A percentile compares a stretch with the other conserved stretches of the same genome.
phyloP scores from a whole-genome alignment of 1,140 invertebrate genomes.

The Melanaphis sacchari region DNA sequence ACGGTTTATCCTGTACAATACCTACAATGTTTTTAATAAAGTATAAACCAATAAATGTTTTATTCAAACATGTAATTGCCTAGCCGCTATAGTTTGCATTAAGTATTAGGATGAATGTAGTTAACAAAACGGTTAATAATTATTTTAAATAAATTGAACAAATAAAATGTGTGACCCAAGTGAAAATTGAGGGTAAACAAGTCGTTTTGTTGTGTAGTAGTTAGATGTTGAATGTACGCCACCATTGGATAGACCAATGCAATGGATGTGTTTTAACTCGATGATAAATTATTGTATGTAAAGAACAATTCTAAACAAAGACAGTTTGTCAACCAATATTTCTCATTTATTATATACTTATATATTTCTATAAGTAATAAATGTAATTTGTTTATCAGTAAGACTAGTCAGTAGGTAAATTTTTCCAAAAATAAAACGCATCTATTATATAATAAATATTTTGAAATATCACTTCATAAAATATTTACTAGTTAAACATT shows the following conservation, averaged over 20 bases:
- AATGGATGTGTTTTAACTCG: background rate
- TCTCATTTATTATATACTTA: background rate
- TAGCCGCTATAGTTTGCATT: background rate
- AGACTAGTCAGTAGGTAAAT: no score
- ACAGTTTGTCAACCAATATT: background rate
- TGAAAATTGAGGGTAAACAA: background rate
- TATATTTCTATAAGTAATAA: no score
- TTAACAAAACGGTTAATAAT: background rate
- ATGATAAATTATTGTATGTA: background rate
- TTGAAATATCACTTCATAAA: no score
- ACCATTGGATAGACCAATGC: no score
- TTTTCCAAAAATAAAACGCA: no score
- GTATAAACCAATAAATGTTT: background rate
- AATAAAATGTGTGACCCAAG: background rate
- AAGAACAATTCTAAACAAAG: background rate
- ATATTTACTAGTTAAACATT: no score
- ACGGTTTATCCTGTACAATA: background rate
- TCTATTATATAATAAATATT: no score
- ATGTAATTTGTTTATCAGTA: no score
- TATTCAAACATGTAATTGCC: background rate
- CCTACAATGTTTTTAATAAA: background rate
- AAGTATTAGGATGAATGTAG: background rate
- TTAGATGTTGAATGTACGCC: background rate
- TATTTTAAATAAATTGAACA: background rate
- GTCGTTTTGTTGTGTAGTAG: background rate